Evolutionary conservation across 2,888 invertebrate species (phyloP).

Genomic region (Apodemia mormo): DNA sequence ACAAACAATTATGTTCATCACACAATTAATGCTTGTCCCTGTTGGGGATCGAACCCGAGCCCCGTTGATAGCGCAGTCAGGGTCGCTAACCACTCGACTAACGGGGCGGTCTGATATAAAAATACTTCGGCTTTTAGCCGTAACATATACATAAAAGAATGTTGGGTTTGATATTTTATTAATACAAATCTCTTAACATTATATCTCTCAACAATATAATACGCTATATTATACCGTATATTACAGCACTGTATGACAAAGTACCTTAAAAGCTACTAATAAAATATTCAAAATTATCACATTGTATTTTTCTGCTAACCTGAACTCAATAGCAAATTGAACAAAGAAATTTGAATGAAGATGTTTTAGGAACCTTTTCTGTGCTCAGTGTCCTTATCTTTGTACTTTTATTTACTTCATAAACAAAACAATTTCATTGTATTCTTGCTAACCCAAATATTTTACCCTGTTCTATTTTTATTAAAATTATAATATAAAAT

Average conservation of each 20-base stretch:
- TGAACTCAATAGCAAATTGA: constrained; percentile 11
- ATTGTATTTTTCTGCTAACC: background rate
- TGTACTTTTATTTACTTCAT: constrained; percentile 4
- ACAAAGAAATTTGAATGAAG: constrained; percentile 14
- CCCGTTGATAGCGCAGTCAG: too few species aligned
- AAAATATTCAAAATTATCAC: background rate
- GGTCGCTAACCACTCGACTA: too few species aligned
- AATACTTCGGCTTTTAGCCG: too few species aligned
- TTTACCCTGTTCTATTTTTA: background rate
- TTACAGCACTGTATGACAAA: background rate
- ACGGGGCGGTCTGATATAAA: too few species aligned
- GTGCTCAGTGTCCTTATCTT: constrained; percentile 1
- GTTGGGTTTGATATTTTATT: too few species aligned
- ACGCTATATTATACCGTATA: too few species aligned
- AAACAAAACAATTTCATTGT: constrained; percentile 11
- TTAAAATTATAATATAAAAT: background rate
- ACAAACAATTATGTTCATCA: too few species aligned
- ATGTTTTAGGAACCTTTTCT: background rate
- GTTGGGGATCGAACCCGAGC: too few species aligned
- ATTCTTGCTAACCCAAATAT: background rate
- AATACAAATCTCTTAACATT: too few species aligned
- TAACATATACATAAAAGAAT: too few species aligned
- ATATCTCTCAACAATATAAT: too few species aligned
- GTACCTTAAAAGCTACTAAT: background rate
- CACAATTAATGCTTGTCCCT: too few species aligned